Evolutionary conservation across 1,140 invertebrate species (phyloP), one percentile per base, ranked within the genome.

Genomic region (Colletes latitarsis): DNA sequence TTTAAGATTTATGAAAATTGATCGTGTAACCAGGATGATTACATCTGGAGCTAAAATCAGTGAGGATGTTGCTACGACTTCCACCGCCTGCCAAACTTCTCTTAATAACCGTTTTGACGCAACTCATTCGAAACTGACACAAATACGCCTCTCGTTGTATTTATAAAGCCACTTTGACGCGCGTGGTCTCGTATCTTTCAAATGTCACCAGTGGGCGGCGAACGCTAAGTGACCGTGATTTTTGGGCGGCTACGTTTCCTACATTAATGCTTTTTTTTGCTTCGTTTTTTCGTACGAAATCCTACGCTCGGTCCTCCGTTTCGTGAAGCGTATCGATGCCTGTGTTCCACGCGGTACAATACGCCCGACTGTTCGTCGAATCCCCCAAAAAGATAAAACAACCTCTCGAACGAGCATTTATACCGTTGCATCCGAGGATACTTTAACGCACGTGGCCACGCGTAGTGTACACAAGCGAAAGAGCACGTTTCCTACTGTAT

Each of bases 131-230:
- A 12, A 57, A 72, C 15, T 39, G n/a, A 19, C 39, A 19, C 69
- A 73, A 15, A 53, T 43, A 21, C 49, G 17, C 43, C 6, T 43
- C 68, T 49, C 6, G 69, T 72, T 17, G 69, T 79, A 79, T 79
- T 79, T 79, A 30, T 30, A 79, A 79, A 79, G 77, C 73, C 19
- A 73, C 77, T 19, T 73, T 79, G 58, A 79, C 77, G 77, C 69
- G 73, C 30, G 53, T 63, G 70, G 41, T 62, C 14, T 12, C 17
- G 49, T 79, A 70, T 79, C 77, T 79, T 64, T 79, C n/a, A 79
- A 79, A 79, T 64, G 69, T 66, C 69, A 21, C 19, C 41, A 12
- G 77, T 79, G 77, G 68, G 68, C 69, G 77, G 60, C 55, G 39
- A 2, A 46, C 14, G 60, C 46, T 63, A 64, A 78, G 58, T 79